Percentiles rank a stretch among this genome's conserved stretches.
Conservation (phyloP, 2,113 vertebrate species). For the Lagopus muta region DNA sequence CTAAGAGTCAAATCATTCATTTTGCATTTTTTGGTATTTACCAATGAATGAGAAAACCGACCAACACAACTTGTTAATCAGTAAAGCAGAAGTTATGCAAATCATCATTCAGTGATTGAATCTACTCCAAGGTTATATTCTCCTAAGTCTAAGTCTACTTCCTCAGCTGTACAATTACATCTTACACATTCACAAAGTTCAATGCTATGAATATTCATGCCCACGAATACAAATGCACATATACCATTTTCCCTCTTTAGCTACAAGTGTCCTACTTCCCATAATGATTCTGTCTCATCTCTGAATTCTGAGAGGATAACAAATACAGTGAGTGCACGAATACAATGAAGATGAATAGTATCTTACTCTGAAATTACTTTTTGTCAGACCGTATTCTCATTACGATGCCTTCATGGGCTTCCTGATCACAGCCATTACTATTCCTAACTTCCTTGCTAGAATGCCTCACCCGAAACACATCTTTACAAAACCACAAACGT, state of each 20-base stretch:
- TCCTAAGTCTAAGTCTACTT: background rate
- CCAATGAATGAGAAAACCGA: background rate
- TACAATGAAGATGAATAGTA: background rate
- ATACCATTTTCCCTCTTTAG: background rate
- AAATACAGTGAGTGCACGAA: background rate
- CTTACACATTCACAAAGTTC: background rate
- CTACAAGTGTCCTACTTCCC: background rate
- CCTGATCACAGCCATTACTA: background rate
- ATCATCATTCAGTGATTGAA: background rate
- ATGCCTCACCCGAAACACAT: background rate
- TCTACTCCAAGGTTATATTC: background rate
- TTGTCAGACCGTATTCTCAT: background rate
- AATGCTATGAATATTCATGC: background rate
- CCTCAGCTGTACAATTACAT: background rate
- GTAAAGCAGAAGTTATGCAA: background rate
- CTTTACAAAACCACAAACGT: background rate
- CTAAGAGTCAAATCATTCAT: fast-evolving
- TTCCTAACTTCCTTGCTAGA: background rate
- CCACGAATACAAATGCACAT: background rate
- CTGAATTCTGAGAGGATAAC: background rate
- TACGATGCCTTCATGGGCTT: background rate
- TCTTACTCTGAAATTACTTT: background rate
- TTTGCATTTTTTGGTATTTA: background rate
- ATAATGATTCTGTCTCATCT: background rate
- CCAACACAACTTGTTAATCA: background rate